Base-by-base conservation (phyloP, 2,888 invertebrate genomes). In the Eumacrocentrus americanus region DNA sequence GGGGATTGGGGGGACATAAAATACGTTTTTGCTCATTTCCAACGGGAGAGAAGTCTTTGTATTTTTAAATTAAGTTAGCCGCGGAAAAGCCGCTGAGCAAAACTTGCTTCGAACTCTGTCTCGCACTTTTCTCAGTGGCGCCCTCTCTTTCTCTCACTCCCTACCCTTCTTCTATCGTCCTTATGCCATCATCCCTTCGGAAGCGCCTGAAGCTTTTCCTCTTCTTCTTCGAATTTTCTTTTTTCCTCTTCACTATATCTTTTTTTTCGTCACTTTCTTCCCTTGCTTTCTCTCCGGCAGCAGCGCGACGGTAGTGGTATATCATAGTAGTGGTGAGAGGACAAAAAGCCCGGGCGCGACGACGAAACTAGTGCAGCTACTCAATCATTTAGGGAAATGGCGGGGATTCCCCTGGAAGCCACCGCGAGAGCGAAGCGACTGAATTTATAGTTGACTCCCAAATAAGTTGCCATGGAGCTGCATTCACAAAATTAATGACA, bases 61-160 rank as follows among this genome's bases (percentile, higher is more conserved):
- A 65, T 72, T 68, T 72, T 68, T 68, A 69, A 72, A 72, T 72
- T 66, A 71, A 72, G 68, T 72, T 72, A 70, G 66, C 65, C 65
- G 56, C 66, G 53, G 48, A 51, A 55, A 44, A 62, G 60, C 57
- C 37, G 40, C 48, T 25, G 40, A 57, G 34, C 54, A 53, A 63
- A 61, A 61, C 55, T 58, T 61, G 38, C 53, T 47, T 35, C 48
- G 42, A 59, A 58, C 61, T 63, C 58, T 29, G 29, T 29, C 29
- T 29, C 29, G 9, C 29, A 29, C 29, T 29, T 29, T 29, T 29
- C 9, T 29, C 9, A n/a, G n/a, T n/a, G 57, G 50, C 51, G 52
- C 40, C 56, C 48, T 23, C 60, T 60, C 16, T 52, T 44, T 35
- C 47, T 44, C 22, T 37, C 38, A 46, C 52, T 60, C 46, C 44